Evolutionary conservation across 2,888 invertebrate species (phyloP), one percentile per base, ranked within the genome.

Genomic region (Taphrorychus bicolor): DNA sequence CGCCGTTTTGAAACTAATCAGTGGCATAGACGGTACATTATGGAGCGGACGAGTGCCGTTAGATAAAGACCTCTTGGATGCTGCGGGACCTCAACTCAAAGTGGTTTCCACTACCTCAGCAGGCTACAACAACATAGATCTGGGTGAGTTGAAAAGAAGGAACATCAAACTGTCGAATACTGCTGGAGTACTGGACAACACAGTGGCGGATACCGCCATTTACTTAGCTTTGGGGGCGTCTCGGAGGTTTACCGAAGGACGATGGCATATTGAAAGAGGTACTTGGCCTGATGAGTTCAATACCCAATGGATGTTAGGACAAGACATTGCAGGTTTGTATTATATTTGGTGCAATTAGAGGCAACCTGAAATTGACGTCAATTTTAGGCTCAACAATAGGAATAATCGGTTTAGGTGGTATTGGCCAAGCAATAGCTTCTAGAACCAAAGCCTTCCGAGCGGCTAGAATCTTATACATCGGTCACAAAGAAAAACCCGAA

Each of bases 141-240:
- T 92, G 0, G 81, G 83, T 0, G 93, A 89, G 76, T 82, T 95
- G 40, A 89, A 88, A 78, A 85, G 84, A 62, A 85, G 90, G 42
- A 88, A 89, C 1, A 88, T 97, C 53, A 85, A 85, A n/a, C 83
- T 96, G 0, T 94, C 94, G 0, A 89, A 92, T 75, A 93, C 95
- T 0, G 93, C 94, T 0, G n/a, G n/a, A n/a, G 84, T 93, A 0
- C 81, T 94, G 11, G 87, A 90, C 57, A 85, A 87, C 63, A 89
- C 94, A 0, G 93, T 93, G 0, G 95, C 97, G 1, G 95, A 97
- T 77, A 83, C 92, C 21, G 90, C 93, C 0, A 85, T 97, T 0
- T 87, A 92, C 0, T 81, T 97, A 3, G 77, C 93, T 64, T 85
- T 97, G 49, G 87, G 89, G 0, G 91, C 94, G 0, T 87, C 91